Conservation (phyloP, 92 coral and sea anemone genomes). For the Parazoanthus swiftii region DNA sequence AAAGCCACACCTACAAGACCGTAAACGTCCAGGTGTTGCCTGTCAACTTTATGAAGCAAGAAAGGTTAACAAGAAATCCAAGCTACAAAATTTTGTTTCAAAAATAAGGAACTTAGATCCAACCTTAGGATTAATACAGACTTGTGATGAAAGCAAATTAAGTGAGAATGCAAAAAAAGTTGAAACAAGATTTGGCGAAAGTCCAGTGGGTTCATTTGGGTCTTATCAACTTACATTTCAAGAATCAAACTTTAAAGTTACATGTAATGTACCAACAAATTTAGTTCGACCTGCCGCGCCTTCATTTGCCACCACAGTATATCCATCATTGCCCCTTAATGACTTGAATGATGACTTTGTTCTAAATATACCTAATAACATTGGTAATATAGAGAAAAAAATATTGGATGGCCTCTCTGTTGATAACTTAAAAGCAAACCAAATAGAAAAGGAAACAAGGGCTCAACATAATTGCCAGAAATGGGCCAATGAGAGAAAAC, state of each 20-base stretch:
- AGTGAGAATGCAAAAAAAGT: constrained; percentile 1
- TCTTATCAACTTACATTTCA: constrained; percentile 50
- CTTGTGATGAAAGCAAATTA: constrained; percentile 19
- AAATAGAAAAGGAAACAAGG: too few species aligned
- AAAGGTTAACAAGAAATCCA: constrained; percentile 27
- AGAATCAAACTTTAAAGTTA: constrained; percentile 40
- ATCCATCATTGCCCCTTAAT: too few species aligned
- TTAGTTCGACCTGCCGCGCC: too few species aligned
- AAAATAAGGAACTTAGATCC: constrained; percentile 44
- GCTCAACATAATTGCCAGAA: too few species aligned
- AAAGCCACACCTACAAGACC: constrained; percentile 39
- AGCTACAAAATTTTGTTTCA: constrained; percentile 23
- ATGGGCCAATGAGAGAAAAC: too few species aligned
- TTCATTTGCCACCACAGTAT: too few species aligned
- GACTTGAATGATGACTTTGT: too few species aligned
- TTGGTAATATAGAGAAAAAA: too few species aligned
- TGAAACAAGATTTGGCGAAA: constrained; percentile 59
- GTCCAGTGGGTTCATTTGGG: constrained; percentile 64
- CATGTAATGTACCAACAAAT: too few species aligned
- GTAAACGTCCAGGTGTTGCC: constrained; percentile 43
- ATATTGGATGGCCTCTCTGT: too few species aligned
- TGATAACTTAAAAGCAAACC: too few species aligned
- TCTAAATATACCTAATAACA: too few species aligned
- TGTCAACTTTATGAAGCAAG: constrained; percentile 61
- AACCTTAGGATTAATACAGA: constrained; percentile 50